Evolutionary conservation across 35 echinoderm and acorn worm genomes (phyloP), one percentile per base, ranked within the genome.

Genomic region (Stichopus chloronotus): DNA sequence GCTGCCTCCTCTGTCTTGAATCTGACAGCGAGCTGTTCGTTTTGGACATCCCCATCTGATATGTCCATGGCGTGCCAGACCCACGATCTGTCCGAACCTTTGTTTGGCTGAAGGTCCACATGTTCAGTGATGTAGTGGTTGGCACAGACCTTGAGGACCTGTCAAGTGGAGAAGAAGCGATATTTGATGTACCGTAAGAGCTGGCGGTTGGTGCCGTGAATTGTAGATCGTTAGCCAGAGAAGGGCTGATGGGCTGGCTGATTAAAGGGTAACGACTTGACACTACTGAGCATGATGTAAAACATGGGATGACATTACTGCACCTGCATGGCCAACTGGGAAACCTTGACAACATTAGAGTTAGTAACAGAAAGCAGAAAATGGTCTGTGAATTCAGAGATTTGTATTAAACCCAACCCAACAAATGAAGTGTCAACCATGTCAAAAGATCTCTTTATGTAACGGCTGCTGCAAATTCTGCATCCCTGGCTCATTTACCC

Each of bases 31-130:
- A 98, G 93, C 81, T 94, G 97, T 78, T 99, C 95, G 72, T 90
- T 91, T 56, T 96, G 65, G 1, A 81, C 82, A 52, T 94, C 92
- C 7, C 81, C 94, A 5, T 96, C 97, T 10, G 97, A 91, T 10
- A 87, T 80, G 72, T 99, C 97, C 97, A 99, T 99, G 8, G 95
- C 97, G 52, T 93, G 88, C 97, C 97, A 99, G 3, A 95, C 95
- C 93, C 92, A 93, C 1, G 95, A 95, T 52, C 92, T 90, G 22
- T 96, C 92, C 4, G 95, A 99, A 4, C 93, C 95, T 17, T 86
- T 89, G 25, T 95, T 99, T 2, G 93, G 95, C 16, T 79, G 61
- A 6, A 96, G 90, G 19, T 99, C 78, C 16, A 96, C 82, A 8
- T 94, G 78, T 16, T 87, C 9, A 5, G 95, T 96, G 63, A 96